phyloP scores from a whole-genome alignment of 1,140 invertebrate species.

The Hyphantria cunea region DNA sequence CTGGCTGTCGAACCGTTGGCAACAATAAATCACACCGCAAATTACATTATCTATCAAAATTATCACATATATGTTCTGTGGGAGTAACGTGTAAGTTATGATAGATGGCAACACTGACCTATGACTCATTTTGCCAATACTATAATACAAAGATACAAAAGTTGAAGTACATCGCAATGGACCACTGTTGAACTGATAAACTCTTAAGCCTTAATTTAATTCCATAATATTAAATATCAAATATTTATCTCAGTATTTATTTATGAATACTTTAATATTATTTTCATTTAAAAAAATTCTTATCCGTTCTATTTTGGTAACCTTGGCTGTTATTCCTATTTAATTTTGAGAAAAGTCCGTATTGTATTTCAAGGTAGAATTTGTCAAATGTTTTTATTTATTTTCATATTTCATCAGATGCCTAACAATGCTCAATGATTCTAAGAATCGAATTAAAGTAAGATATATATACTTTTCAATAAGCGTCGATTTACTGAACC shows the following conservation, averaged over 20 bases:
- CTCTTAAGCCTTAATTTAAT: too few relatives aligned
- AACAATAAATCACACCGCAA: conserved; percentile 10
- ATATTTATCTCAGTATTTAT: too few relatives aligned
- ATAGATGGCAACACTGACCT: conserved; percentile 17
- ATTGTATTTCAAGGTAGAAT: background rate
- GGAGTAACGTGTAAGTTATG: conserved; percentile 1
- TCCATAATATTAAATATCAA: too few relatives aligned
- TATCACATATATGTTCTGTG: conserved; percentile 10
- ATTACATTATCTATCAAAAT: conserved; percentile 9
- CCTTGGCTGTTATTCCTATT: conserved; percentile 11
- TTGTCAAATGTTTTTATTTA: background rate
- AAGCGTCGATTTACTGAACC: conserved; percentile 9
- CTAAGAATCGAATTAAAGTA: conserved; percentile 2
- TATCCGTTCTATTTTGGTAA: conserved; percentile 18
- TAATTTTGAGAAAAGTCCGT: background rate
- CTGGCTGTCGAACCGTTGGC: background rate
- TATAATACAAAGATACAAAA: too few relatives aligned
- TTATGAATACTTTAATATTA: background rate
- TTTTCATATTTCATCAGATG: background rate
- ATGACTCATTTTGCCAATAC: conserved; percentile 1
- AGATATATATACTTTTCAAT: conserved; percentile 7
- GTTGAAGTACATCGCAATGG: too few relatives aligned
- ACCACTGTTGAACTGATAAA: too few relatives aligned
- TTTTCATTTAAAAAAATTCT: background rate
- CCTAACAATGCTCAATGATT: conserved; percentile 1